phyloP scores from a whole-genome alignment of 2,797 vertebrate genomes.

The Chaunax sp. region DNA sequence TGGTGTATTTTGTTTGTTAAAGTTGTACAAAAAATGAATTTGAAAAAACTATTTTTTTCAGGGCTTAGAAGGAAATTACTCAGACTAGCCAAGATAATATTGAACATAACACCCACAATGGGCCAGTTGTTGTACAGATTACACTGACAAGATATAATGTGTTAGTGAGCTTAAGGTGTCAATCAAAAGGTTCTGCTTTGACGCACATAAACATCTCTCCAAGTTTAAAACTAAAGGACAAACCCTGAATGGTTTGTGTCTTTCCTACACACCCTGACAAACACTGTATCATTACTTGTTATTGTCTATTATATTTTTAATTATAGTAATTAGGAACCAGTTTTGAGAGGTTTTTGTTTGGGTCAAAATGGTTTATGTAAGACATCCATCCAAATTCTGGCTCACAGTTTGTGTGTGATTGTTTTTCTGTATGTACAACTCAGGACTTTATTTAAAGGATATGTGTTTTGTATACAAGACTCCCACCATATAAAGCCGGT shows the following conservation, averaged over 20 bases:
- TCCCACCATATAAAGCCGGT: conserved; percentile 32
- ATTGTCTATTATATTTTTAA: conserved; percentile 55
- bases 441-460: conserved; percentile 38
- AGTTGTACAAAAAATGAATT: background rate
- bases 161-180: background rate
- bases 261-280: conserved; percentile 27
- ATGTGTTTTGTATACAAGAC: conserved; percentile 58
- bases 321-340: conserved; percentile 62
- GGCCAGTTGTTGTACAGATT: background rate
- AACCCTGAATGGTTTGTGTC: background rate
- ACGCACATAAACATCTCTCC: background rate
- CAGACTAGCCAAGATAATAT: background rate
- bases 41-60: background rate
- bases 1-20: background rate
- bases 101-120: background rate
- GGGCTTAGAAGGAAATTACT: background rate
- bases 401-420: conserved; percentile 18
- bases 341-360: conserved; percentile 29
- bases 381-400: conserved; percentile 27
- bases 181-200: background rate
- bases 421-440: conserved; percentile 26
- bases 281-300: conserved; percentile 14
- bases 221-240: background rate
- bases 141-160: background rate
- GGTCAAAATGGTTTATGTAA: conserved; percentile 41